These are phyloP conservation scores for Heliconius nattereri DNA, from an alignment of 1,140 invertebrate species.

Conservation along the genomic window DNA sequence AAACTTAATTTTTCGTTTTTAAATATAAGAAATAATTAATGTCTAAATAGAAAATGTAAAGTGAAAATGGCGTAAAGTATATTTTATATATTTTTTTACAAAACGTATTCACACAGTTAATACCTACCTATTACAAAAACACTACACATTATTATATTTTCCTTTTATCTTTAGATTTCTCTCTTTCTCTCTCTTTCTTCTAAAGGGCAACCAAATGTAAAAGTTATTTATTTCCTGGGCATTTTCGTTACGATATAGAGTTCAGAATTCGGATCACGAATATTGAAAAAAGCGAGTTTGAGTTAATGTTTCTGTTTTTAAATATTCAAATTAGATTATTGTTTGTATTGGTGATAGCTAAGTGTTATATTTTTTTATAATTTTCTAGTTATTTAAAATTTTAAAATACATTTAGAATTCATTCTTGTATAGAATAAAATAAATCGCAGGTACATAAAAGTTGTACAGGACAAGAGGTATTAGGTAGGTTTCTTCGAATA, in stretches of 20 bases:
- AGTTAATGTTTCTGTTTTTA: slow-evolving; percentile 72
- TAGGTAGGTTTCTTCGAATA: too few relatives aligned
- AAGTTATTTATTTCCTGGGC: slow-evolving; percentile 23
- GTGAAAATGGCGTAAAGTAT: too few relatives aligned
- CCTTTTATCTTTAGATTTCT: too few relatives aligned
- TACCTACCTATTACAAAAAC: neutral
- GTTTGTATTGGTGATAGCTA: slow-evolving; percentile 61
- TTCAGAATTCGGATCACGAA: slow-evolving; percentile 72
- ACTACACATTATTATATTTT: neutral
- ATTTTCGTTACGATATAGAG: slow-evolving; percentile 57
- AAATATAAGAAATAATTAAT: neutral
- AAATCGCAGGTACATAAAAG: too few relatives aligned
- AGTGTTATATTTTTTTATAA: slow-evolving; percentile 45
- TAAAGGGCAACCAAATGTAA: slow-evolving; percentile 76
- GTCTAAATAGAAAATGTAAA: too few relatives aligned
- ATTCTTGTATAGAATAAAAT: too few relatives aligned
- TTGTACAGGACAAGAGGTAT: too few relatives aligned
- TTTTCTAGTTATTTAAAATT: neutral
- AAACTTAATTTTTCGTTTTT: too few relatives aligned
- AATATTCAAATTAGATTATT: slow-evolving; percentile 77
- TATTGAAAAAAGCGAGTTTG: slow-evolving; percentile 59
- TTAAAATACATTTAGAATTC: too few relatives aligned
- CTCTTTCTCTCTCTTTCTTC: slow-evolving; percentile 32
- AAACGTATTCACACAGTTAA: too few relatives aligned
- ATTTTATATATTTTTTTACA: too few relatives aligned